Base-by-base conservation (phyloP, 2,797 vertebrate species). In the Rhynchonycteris naso region DNA sequence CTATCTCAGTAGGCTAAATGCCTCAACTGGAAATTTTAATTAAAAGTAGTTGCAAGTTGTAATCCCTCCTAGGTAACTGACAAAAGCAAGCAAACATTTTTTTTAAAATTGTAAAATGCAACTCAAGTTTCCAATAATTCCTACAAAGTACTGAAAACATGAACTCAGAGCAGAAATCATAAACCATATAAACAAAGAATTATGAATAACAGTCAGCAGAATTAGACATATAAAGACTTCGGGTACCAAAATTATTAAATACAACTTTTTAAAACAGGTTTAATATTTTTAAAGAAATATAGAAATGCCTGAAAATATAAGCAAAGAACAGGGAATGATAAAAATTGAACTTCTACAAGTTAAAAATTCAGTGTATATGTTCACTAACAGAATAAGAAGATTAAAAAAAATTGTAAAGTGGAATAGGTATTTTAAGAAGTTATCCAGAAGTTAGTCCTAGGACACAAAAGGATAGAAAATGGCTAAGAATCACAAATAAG, bases 51-150 rank as follows among this genome's bases (percentile, higher is more conserved):
- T 90, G 13, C 38, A 71, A 71, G 38, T 61, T 93, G n/a, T 75
- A 56, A 75, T 74, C 33, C n/a, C 30, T 33, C 28, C 50, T 43
- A 26, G 13, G 65, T n/a, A 72, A 82, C 22, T 52, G 43, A 80
- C 26, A 83, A 86, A 56, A 81, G 35, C 35, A 87, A 87, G 56
- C 30, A 81, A 16, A 72, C 35, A 71, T 38, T 24, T 72, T 90
- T 59, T 71, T 19, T 52, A 16, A 59, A 79, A 16, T 76, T 89
- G 68, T 88, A 85, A 85, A 13, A 56, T 71, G 16, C 30, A 87
- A 76, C 16, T 72, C 12, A 65, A 26, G 19, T 94, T 93, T 95
- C 65, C 92, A 90, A 94, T 38, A 83, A 90, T 89, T 68, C 71
- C 13, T 63, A 74, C 12, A 91, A 90, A 81, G 56, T 63, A 68